phyloP scores from a whole-genome alignment of 2,888 invertebrate genomes.

The Nemurella pictetii region DNA sequence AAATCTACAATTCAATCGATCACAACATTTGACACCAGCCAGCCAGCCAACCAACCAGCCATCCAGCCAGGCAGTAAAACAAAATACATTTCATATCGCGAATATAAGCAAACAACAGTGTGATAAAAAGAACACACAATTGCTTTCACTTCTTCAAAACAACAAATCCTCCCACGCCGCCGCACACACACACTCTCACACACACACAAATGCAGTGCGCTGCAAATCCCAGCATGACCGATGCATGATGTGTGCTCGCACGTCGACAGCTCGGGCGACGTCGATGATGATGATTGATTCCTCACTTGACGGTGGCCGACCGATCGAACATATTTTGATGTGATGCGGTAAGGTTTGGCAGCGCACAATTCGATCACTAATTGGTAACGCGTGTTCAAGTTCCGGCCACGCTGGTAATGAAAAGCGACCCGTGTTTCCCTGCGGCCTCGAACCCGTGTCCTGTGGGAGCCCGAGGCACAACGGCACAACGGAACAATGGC shows the following conservation, averaged over 20 bases:
- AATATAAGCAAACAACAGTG: not conserved
- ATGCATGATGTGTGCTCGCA: no score
- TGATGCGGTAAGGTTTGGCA: not conserved
- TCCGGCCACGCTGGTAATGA: not conserved
- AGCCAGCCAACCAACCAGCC: not conserved
- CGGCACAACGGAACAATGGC: no score
- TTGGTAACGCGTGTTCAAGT: slow-evolving; percentile 7
- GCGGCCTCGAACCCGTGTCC: not conserved
- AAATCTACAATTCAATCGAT: not conserved
- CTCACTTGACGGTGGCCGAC: not conserved
- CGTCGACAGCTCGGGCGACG: no score
- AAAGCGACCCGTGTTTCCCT: not conserved
- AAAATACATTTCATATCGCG: no score
- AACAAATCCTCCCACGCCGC: not conserved
- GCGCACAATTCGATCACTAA: slow-evolving; percentile 10
- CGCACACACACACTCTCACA: not conserved
- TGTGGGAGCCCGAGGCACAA: not conserved
- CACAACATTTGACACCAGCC: not conserved
- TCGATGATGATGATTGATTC: no score
- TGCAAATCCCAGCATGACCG: not conserved
- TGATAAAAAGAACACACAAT: not conserved
- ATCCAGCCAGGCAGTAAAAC: not conserved
- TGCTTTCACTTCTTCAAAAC: not conserved
- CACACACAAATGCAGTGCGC: not conserved
- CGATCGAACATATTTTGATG: not conserved